phyloP scores from a whole-genome alignment of 2,113 vertebrate genomes.

The Pangasianodon hypophthalmus region DNA sequence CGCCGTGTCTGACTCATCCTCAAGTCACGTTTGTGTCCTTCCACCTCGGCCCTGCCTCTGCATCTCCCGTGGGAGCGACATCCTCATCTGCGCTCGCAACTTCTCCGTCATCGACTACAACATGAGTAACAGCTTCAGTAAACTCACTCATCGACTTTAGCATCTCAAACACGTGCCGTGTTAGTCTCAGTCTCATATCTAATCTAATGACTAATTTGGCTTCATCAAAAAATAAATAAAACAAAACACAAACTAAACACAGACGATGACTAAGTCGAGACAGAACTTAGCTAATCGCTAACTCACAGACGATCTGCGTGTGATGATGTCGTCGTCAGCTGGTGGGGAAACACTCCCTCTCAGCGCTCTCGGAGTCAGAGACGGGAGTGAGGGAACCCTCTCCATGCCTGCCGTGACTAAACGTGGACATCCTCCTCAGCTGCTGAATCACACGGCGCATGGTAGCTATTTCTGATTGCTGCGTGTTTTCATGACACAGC shows the following conservation, averaged over 20 bases:
- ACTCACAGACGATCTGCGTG: constrained; percentile 25
- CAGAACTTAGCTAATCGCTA: constrained; percentile 6
- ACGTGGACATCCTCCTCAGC: constrained; percentile 48
- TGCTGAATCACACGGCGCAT: constrained; percentile 44
- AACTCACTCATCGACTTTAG: neutral
- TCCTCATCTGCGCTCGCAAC: constrained; percentile 28
- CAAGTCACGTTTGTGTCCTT: constrained; percentile 43
- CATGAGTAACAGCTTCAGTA: constrained; percentile 36
- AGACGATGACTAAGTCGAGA: constrained; percentile 6
- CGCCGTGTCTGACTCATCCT: constrained; percentile 44
- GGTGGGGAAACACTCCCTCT: constrained; percentile 43
- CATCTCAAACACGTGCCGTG: neutral
- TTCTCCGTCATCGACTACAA: constrained; percentile 18
- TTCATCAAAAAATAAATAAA: neutral
- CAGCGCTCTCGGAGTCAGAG: constrained; percentile 40
- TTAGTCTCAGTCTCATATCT: neutral
- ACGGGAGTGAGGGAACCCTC: constrained; percentile 55
- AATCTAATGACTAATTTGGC: constrained; percentile 14
- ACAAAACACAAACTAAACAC: constrained; percentile 10
- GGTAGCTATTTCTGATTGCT: constrained; percentile 46
- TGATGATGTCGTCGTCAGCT: constrained; percentile 37
- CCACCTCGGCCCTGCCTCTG: constrained; percentile 50
- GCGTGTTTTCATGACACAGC: constrained; percentile 41
- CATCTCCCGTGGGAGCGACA: constrained; percentile 41
- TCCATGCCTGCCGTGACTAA: constrained; percentile 48